Evolutionary conservation across 2,888 invertebrate genomes (phyloP), one percentile per base, ranked within the genome.

Genomic region (Athalia circularis): DNA sequence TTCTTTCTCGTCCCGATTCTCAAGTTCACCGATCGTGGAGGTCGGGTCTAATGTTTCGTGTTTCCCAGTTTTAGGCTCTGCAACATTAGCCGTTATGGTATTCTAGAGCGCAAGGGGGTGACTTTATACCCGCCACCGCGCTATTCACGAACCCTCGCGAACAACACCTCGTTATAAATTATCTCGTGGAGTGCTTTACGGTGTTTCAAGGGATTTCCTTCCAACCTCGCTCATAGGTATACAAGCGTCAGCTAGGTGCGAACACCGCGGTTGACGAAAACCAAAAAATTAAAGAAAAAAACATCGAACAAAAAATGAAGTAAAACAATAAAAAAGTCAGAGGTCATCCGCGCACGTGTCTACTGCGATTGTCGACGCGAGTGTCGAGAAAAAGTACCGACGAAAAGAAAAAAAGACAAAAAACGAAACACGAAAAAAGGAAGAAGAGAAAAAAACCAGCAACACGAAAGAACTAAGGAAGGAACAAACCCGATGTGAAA

Each of bases 151-250:
- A 62, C n/a, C 43, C 59, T n/a, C 59, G 59, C 59, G 59, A 59
- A 57, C 47, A 72, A 72, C 72, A 29, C 72, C 57, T 72, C 57
- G 72, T 72, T 72, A 59, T 72, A 59, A 72, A 59, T 57, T 72
- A 68, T 68, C 68, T 68, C 68, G 68, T 54, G 54, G 47, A 68
- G 68, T 68, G 68, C 68, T 59, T 57, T 59, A 57, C 70, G 70
- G 43, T 70, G 72, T 59, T 72, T 45, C 11, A n/a, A 7, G 59
- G 59, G 15, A 59, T 59, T 72, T 72, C 5, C 15, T 9, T 59
- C 54, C 43, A 11, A 68, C 68, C 52, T 54, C 52, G 29, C 29
- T 29, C 29, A 29, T 29, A 29, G 29, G 29, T 29, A 29, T 68
- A 68, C 50, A 52, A 52, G 54, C 52, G 68, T 68, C 68, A 68